Percentiles rank a stretch among this genome's conserved stretches.
Evolutionary conservation across 2,113 vertebrate species (phyloP).

Genomic region (Sula dactylatra): DNA sequence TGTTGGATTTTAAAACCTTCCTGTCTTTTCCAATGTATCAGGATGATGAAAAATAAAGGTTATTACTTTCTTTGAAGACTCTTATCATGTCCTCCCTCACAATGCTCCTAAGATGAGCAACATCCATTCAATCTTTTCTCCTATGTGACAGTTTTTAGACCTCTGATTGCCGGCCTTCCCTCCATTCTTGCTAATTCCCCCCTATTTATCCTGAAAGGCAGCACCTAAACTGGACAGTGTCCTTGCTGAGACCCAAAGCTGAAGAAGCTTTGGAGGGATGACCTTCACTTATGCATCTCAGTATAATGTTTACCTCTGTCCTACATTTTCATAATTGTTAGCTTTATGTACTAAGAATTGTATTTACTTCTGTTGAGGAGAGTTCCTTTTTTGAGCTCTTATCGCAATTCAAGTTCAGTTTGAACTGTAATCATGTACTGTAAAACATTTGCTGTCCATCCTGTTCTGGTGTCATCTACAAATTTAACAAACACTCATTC

Average conservation of each 20-base stretch:
- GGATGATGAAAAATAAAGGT: not conserved
- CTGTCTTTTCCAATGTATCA: not conserved
- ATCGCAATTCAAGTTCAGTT: not conserved
- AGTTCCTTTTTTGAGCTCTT: not conserved
- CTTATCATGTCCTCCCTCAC: not conserved
- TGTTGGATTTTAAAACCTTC: not conserved
- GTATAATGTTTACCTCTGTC: not conserved
- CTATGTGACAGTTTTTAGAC: not conserved
- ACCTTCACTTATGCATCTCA: not conserved
- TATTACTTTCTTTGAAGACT: not conserved
- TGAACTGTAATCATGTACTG: not conserved
- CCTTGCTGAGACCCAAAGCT: not conserved
- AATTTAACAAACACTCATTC: not conserved
- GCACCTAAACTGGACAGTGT: not conserved
- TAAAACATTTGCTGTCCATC: not conserved
- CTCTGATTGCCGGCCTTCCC: not conserved
- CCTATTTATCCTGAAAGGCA: not conserved
- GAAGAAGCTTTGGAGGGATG: not conserved
- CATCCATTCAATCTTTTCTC: not conserved
- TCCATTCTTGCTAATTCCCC: fast-evolving
- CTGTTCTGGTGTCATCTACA: not conserved
- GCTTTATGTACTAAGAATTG: not conserved
- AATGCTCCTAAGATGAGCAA: fast-evolving
- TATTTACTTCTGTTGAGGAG: not conserved
- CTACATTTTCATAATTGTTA: not conserved